Evolutionary conservation across 1,140 invertebrate genomes (phyloP).

Genomic region (Rhagoletis pomonella): DNA sequence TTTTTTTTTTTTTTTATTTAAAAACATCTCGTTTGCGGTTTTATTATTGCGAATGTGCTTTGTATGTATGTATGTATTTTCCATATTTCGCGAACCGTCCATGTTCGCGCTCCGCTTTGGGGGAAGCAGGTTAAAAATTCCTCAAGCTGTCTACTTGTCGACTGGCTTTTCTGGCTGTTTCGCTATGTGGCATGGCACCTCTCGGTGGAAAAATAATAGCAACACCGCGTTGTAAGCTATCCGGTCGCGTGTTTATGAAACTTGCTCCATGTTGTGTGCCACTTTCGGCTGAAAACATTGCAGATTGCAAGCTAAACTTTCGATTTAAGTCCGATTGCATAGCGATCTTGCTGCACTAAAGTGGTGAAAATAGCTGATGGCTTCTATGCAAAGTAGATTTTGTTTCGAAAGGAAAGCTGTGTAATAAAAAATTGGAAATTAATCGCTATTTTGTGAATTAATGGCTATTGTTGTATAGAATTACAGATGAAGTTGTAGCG

Average conservation of each 20-base stretch:
- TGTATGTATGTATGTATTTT: too few relatives aligned
- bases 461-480: conserved; percentile 29
- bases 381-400: conserved; percentile 33
- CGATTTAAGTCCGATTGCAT: conserved; percentile 36
- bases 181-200: conserved; percentile 19
- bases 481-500: conserved; percentile 14
- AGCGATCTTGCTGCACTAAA: neutral
- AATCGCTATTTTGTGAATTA: conserved; percentile 34
- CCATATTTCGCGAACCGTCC: neutral
- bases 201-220: conserved; percentile 18
- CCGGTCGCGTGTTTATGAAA: conserved; percentile 43
- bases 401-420: conserved; percentile 19
- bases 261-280: conserved; percentile 24
- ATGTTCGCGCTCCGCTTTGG: neutral
- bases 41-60: too few relatives aligned
- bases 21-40: too few relatives aligned
- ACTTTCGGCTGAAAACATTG: neutral
- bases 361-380: conserved; percentile 12
- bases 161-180: conserved; percentile 18
- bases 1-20: too few relatives aligned
- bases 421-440: conserved; percentile 36
- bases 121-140: neutral
- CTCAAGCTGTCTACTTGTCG: conserved; percentile 24
- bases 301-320: conserved; percentile 40
- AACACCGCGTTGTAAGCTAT: conserved; percentile 23